Conservation (phyloP, 92 coral and sea anemone species). For the Palythoa grandis region DNA sequence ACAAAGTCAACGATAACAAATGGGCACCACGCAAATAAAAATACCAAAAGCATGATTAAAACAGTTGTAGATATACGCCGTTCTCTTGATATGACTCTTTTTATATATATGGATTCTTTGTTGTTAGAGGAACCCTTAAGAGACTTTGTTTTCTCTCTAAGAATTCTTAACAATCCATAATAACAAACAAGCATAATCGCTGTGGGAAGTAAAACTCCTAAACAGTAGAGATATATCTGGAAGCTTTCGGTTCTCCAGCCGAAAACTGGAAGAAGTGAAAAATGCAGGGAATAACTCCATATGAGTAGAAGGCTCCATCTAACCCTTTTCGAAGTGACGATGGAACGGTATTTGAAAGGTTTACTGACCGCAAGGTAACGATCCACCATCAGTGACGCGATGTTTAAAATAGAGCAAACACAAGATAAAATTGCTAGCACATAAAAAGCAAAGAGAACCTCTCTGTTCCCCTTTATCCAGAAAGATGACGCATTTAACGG, state of each 20-base stretch:
- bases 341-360: constrained; percentile 70
- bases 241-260: constrained; percentile 82
- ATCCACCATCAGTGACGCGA: constrained; percentile 78
- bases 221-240: constrained; percentile 73
- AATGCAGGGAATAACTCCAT: constrained; percentile 77
- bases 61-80: constrained; percentile 79
- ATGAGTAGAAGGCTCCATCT: constrained; percentile 60
- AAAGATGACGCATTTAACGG: constrained; percentile 79
- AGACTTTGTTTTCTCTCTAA: constrained; percentile 57
- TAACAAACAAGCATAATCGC: constrained; percentile 71
- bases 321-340: constrained; percentile 61
- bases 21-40: constrained; percentile 84
- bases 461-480: constrained; percentile 63
- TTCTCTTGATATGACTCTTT: constrained; percentile 67
- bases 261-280: constrained; percentile 72
- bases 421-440: constrained; percentile 82
- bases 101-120: constrained; percentile 55
- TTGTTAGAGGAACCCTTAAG: constrained; percentile 52
- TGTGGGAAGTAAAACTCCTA: constrained; percentile 73
- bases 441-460: constrained; percentile 70
- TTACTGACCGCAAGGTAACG: constrained; percentile 79
- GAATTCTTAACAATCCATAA: constrained; percentile 63
- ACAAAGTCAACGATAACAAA: constrained; percentile 70
- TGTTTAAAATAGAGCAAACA: constrained; percentile 78
- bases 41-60: constrained; percentile 75